These are phyloP conservation scores for Caretta caretta DNA, from an alignment of 2,113 vertebrate species.

Conservation along the genomic window DNA sequence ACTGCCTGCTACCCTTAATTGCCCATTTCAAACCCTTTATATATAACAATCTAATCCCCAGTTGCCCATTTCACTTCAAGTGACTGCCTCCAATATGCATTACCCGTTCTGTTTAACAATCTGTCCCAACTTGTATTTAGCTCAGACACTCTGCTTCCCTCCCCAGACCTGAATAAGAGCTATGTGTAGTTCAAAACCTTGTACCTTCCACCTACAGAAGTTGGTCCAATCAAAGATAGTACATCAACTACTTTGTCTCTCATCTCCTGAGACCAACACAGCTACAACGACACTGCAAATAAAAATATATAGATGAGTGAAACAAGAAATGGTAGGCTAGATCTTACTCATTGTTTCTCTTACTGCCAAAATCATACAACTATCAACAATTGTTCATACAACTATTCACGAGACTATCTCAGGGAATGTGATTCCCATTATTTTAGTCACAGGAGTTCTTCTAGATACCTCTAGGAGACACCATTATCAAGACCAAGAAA, in stretches of 20 bases:
- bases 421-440: neutral
- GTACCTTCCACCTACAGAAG: neutral
- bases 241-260: neutral
- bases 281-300: neutral
- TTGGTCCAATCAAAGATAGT: neutral
- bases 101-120: neutral
- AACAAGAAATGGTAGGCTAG: neutral
- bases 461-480: neutral
- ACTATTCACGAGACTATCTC: too few relatives aligned
- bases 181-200: neutral
- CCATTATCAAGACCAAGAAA: neutral
- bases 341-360: neutral
- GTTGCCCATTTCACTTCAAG: neutral
- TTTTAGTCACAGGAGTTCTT: neutral
- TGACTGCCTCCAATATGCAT: neutral
- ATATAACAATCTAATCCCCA: neutral
- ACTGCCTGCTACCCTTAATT: neutral
- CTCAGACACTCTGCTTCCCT: neutral
- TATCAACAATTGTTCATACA: too few relatives aligned
- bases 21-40: neutral
- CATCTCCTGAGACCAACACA: neutral
- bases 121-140: neutral
- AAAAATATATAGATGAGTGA: neutral
- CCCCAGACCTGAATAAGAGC: neutral
- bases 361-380: neutral